Percentiles rank a stretch among this genome's conserved stretches.
phyloP scores from a whole-genome alignment of 2,888 invertebrate genomes.

The Drosophila putrida region DNA sequence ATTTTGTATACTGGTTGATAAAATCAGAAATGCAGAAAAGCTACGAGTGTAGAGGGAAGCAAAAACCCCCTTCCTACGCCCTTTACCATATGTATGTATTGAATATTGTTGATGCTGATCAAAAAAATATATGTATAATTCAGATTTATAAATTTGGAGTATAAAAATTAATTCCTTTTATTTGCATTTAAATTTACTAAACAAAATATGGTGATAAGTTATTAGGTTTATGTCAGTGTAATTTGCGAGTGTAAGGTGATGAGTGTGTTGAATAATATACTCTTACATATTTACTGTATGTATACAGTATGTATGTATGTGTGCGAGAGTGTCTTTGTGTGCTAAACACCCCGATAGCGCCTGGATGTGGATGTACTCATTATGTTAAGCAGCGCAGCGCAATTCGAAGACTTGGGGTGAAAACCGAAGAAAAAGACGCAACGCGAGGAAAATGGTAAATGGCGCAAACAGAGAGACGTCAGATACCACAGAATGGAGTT shows the following conservation, averaged over 20 bases:
- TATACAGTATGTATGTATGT: slow-evolving; percentile 14
- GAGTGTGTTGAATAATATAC: slow-evolving; percentile 26
- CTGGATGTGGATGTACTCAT: slow-evolving; percentile 52
- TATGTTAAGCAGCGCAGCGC: slow-evolving; percentile 68
- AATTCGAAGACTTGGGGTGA: slow-evolving; percentile 37
- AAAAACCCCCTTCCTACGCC: no score
- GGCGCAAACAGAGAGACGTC: slow-evolving; percentile 35
- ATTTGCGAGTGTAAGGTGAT: slow-evolving; percentile 1
- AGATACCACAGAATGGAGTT: slow-evolving; percentile 26
- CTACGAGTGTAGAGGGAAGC: no score
- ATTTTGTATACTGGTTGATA: no score
- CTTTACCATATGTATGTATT: no score
- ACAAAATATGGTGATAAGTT: neutral
- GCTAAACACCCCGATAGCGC: slow-evolving; percentile 49
- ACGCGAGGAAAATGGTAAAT: slow-evolving; percentile 35
- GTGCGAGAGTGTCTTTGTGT: slow-evolving; percentile 11
- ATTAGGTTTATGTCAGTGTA: neutral
- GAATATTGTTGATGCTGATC: no score
- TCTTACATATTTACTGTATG: slow-evolving; percentile 15
- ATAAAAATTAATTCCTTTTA: neutral
- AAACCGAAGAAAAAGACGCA: slow-evolving; percentile 45
- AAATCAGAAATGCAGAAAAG: no score
- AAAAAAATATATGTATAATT: no score
- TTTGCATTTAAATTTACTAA: neutral
- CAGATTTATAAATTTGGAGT: neutral